Base-by-base conservation (phyloP, 2,797 vertebrate species). In the Myioborus melanocephalus region DNA sequence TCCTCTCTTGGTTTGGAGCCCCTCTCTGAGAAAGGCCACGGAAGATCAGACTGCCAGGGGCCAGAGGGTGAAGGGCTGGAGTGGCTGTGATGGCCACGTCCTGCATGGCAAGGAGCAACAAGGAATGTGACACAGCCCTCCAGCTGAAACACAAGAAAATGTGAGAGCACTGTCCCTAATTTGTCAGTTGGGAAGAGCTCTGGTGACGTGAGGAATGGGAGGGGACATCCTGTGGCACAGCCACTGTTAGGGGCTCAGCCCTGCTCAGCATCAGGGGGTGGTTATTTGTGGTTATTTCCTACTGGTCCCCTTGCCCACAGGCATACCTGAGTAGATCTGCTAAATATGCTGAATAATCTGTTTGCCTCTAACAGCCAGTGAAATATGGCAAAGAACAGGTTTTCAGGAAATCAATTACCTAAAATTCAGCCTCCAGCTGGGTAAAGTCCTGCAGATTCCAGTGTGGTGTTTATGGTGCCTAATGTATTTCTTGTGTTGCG, bases 381-480 rank as follows among this genome's bases (percentile, higher is more conserved):
- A 75, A 81, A 86, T 28, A 34, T 93, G 94, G 79, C 79, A 66
- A 92, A 71, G 65, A 69, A 59, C 9, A 56, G 46, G 55, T 78
- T 93, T 94, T 95, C 65, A 83, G 89, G 69, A 95, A 94, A 86
- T 87, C 57, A 83, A 32, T 96, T 94, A 86, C 73, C 83, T 90
- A 72, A 91, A 95, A 91, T 56, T 76, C 72, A 69, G 4, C 34
- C 70, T 94, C 73, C 5, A 5, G n/a, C 82, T 89, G 84, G 18
- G 50, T 75, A 55, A 72, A 49, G 55, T 81, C 69, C 61, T 91
- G 50, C 17, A 76, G 81, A 81, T 91, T 81, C 43, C 79, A 89
- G 44, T 71, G 19, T 0, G 81, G 46, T 1, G 0, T 68, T 85
- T 83, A 26, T 5, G 2, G 43, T 78, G 43, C 76, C 46, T 85